A percentile compares a stretch with the other conserved stretches of the same genome.
Evolutionary conservation across 2,113 vertebrate genomes (phyloP).

Genomic region (Sula dactylatra): DNA sequence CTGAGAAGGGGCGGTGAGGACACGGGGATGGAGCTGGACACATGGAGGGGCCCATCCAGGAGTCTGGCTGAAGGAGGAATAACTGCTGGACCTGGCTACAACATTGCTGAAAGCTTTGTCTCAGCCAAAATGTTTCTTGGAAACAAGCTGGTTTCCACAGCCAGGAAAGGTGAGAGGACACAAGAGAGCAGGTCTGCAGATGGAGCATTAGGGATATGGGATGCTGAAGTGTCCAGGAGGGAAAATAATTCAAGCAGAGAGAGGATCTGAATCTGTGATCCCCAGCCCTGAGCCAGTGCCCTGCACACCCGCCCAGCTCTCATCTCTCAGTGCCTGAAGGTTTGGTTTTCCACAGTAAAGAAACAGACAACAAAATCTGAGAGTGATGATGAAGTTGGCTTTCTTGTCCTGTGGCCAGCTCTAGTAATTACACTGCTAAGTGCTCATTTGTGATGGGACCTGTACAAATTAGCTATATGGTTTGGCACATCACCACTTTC

Average conservation of each 20-base stretch:
- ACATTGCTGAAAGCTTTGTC: background rate
- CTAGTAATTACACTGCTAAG: background rate
- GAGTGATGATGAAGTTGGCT: background rate
- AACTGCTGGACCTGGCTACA: background rate
- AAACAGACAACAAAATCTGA: background rate
- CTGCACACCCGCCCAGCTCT: background rate
- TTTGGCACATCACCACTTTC: background rate
- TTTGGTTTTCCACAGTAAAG: background rate
- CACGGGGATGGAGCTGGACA: rapidly evolving
- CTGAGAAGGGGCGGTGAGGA: background rate
- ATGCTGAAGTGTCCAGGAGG: background rate
- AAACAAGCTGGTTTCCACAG: conserved; percentile 16
- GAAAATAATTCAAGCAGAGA: background rate
- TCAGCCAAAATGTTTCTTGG: conserved; percentile 13
- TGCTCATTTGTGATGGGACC: background rate
- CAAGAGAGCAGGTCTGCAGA: background rate
- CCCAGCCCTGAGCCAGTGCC: background rate
- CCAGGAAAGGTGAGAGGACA: conserved; percentile 28
- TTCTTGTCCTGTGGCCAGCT: background rate
- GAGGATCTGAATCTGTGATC: background rate
- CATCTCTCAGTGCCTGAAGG: background rate
- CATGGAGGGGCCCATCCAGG: background rate
- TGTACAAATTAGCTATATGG: background rate
- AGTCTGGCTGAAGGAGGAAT: background rate
- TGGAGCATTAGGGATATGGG: background rate